These are phyloP conservation scores for Rhynchonycteris naso DNA, from an alignment of 2,797 vertebrate genomes.

Conservation along the genomic window DNA sequence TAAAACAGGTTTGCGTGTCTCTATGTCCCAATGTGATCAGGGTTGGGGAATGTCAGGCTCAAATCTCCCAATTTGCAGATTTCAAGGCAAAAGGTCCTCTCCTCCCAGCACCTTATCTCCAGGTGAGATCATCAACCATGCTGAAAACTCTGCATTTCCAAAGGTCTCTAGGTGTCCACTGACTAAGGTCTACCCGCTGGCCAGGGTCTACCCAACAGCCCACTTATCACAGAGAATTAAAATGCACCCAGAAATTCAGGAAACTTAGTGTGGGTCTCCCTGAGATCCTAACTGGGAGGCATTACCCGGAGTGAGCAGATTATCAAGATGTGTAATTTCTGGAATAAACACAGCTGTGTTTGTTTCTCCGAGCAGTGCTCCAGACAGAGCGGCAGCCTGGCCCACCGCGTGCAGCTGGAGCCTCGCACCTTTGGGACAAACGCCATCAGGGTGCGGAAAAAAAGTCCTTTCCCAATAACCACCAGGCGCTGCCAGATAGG, in stretches of 20 bases:
- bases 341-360: slow-evolving; percentile 84
- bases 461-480: not conserved
- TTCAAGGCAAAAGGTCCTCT: not conserved
- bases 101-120: not conserved
- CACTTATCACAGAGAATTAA: slow-evolving; percentile 21
- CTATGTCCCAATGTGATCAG: not conserved
- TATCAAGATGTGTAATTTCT: slow-evolving; percentile 81
- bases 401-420: slow-evolving; percentile 69
- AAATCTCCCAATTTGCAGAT: not conserved
- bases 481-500: not conserved
- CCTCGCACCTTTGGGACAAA: slow-evolving; percentile 74
- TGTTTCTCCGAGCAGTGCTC: slow-evolving; percentile 62
- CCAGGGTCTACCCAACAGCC: slow-evolving; percentile 18
- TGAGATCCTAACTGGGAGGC: slow-evolving; percentile 77
- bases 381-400: slow-evolving; percentile 68
- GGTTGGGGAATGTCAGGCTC: not conserved
- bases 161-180: not conserved
- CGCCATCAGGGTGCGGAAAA: not conserved
- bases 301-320: slow-evolving; percentile 74
- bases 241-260: slow-evolving; percentile 48
- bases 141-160: not conserved
- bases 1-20: not conserved
- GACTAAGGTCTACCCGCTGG: not conserved
- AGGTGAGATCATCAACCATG: not conserved
- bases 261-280: slow-evolving; percentile 40